phyloP scores from a whole-genome alignment of 1,140 invertebrate species.

The Lineus longissimus region DNA sequence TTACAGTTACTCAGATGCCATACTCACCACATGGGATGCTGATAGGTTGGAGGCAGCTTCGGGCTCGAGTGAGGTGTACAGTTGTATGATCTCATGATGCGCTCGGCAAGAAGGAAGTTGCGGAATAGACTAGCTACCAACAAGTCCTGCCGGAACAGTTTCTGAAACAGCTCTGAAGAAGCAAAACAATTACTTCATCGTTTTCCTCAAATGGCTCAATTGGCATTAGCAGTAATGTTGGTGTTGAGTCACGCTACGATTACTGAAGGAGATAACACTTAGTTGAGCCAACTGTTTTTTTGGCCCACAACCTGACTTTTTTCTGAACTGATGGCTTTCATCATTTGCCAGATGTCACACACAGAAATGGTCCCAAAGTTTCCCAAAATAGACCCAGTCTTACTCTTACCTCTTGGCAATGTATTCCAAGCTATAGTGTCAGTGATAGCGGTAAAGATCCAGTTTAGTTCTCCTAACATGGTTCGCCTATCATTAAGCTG shows the following conservation, averaged over 20 bases:
- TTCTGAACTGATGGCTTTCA: no score
- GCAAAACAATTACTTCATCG: no score
- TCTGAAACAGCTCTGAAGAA: slow-evolving; percentile 90
- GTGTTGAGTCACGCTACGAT: no score
- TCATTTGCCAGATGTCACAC: no score
- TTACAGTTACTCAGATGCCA: background rate
- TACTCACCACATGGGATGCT: slow-evolving; percentile 64
- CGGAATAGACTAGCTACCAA: slow-evolving; percentile 96
- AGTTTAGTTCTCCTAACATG: slow-evolving; percentile 97
- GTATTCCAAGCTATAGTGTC: slow-evolving; percentile 99
- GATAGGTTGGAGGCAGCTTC: slow-evolving; percentile 75
- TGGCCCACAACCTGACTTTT: no score
- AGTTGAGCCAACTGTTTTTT: no score
- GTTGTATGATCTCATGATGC: slow-evolving; percentile 93
- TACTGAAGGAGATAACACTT: no score
- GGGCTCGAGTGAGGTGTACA: slow-evolving; percentile 91
- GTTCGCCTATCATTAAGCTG: slow-evolving; percentile 90
- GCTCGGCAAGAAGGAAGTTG: slow-evolving; percentile 93
- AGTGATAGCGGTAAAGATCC: slow-evolving; percentile 99
- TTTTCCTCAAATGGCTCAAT: no score
- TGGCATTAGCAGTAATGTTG: no score
- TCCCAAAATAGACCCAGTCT: background rate
- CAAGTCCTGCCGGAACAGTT: slow-evolving; percentile 87
- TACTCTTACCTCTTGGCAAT: slow-evolving; percentile 68
- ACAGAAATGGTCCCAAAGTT: no score